A percentile compares a stretch with the other conserved stretches of the same genome.
phyloP scores from a whole-genome alignment of 2,888 invertebrate species.

The Eurytoma adleriae region DNA sequence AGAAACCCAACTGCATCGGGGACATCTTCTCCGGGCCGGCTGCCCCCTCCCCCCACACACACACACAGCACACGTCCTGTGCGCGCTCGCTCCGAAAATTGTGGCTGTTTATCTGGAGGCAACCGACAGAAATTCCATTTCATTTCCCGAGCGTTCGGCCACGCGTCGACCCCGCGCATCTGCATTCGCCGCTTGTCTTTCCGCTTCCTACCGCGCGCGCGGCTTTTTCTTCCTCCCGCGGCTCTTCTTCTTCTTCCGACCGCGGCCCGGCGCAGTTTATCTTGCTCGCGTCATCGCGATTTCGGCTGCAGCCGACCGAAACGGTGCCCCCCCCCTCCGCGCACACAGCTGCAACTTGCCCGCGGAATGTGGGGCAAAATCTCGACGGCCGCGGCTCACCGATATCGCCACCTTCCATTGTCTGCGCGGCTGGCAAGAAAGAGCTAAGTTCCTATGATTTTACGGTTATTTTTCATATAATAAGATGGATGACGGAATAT shows the following conservation, averaged over 20 bases:
- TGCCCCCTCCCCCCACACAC: conserved; percentile 39
- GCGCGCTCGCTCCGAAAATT: conserved; percentile 62
- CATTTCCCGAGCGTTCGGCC: conserved; percentile 58
- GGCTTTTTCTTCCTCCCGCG: conserved; percentile 14
- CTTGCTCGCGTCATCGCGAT: conserved; percentile 27
- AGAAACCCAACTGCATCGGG: conserved; percentile 33
- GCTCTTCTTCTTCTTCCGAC: conserved; percentile 3
- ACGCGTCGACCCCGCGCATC: not conserved
- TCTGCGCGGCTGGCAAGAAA: no score
- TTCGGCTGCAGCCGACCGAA: not conserved
- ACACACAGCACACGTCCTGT: no score
- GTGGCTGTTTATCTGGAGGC: conserved; percentile 68
- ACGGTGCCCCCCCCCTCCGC: not conserved
- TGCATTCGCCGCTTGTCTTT: conserved; percentile 1
- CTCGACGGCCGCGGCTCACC: not conserved
- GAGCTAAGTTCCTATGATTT: no score
- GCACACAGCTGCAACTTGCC: not conserved
- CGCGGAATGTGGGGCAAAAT: conserved; percentile 3
- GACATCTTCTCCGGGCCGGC: conserved; percentile 45
- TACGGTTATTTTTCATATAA: no score
- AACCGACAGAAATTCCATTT: conserved; percentile 69
- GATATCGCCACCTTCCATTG: no score
- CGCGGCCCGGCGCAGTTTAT: conserved; percentile 19
- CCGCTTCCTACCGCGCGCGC: not conserved
- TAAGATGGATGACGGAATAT: no score